Conservation (phyloP, 2,113 vertebrate species). For the Urocolius indicus region DNA sequence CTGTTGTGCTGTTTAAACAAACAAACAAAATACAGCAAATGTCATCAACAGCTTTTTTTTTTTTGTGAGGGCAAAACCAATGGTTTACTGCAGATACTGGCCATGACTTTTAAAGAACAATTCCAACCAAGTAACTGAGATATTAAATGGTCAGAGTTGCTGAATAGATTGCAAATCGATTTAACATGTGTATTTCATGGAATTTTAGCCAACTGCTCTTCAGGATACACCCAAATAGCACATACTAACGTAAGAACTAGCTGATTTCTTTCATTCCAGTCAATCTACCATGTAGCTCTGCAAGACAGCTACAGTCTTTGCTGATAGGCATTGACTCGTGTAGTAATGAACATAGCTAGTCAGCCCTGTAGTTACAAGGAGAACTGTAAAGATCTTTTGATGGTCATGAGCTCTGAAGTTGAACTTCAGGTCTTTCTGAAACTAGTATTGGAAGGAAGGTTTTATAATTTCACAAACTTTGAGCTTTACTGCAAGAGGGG, state of each 20-base stretch:
- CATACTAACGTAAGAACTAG: not conserved
- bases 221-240: slow-evolving; percentile 34
- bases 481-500: not conserved
- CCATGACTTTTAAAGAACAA: slow-evolving; percentile 14
- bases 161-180: slow-evolving; percentile 17
- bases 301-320: not conserved
- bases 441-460: not conserved
- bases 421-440: not conserved
- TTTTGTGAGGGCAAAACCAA: slow-evolving; percentile 28
- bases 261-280: not conserved
- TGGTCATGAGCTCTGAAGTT: not conserved
- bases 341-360: not conserved
- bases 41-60: slow-evolving; percentile 39
- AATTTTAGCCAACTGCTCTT: slow-evolving; percentile 35
- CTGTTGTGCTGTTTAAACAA: slow-evolving; percentile 33
- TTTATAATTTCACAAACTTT: not conserved
- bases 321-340: not conserved
- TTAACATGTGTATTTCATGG: slow-evolving; percentile 31
- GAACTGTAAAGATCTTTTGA: not conserved
- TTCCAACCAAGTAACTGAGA: slow-evolving; percentile 35
- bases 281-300: slow-evolving; percentile 3
- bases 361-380: not conserved
- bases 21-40: slow-evolving; percentile 28
- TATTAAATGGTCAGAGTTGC: slow-evolving; percentile 27
- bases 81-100: slow-evolving; percentile 49